Evolutionary conservation across 2,888 invertebrate genomes (phyloP).

Genomic region (Oxycera nigricornis): DNA sequence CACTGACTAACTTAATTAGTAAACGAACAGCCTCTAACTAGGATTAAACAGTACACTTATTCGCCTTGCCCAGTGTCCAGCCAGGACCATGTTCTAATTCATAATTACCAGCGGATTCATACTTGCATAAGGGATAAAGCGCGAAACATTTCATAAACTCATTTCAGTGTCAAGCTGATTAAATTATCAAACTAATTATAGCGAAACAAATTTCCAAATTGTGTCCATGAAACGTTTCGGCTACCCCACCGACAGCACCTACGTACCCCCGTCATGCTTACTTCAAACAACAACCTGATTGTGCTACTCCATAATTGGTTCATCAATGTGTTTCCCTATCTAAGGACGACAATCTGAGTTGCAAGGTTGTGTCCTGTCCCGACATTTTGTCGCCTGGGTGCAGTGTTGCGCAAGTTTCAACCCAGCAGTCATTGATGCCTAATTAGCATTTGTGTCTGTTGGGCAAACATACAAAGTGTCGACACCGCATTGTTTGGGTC

Average conservation of each 20-base stretch:
- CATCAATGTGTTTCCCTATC: conserved; percentile 7
- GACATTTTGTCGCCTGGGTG: no score
- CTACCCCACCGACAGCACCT: no score
- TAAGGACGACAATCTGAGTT: not conserved
- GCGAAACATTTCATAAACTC: not conserved
- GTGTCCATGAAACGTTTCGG: not conserved
- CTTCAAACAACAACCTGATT: conserved; percentile 6
- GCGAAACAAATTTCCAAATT: not conserved
- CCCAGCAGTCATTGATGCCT: conserved; percentile 23
- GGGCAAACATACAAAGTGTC: conserved; percentile 27
- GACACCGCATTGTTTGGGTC: conserved; percentile 32
- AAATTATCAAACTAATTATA: conserved; percentile 27
- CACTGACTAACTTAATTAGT: no score
- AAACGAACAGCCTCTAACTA: no score
- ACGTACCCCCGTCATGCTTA: no score
- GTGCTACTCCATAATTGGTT: conserved; percentile 30
- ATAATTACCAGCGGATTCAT: not conserved
- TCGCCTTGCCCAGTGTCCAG: no score
- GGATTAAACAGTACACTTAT: no score
- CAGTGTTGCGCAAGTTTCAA: not conserved
- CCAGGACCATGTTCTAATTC: no score
- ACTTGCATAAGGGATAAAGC: not conserved
- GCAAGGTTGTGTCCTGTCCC: no score
- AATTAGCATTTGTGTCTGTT: conserved; percentile 37
- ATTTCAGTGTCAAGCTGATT: conserved; percentile 19